Base-by-base conservation (phyloP, 2,113 vertebrate genomes). In the Archocentrus centrarchus region DNA sequence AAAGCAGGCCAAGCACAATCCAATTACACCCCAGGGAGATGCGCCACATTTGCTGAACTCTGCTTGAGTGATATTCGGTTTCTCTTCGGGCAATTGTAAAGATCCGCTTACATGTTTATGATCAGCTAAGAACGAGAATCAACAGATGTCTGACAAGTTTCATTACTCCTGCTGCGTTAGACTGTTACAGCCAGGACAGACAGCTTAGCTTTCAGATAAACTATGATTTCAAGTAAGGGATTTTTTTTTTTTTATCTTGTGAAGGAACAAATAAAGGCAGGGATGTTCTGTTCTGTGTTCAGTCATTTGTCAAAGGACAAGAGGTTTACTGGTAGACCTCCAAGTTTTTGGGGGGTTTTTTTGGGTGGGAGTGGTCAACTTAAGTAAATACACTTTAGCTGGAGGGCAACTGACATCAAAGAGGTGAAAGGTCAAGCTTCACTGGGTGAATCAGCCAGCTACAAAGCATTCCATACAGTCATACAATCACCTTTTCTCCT, bases 11-110 rank as follows among this genome's bases (percentile, higher is more conserved):
- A 55, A 84, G 90, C 87, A 91, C 85, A 92, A 90, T 83, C 86
- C 87, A 91, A 92, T 92, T 92, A 90, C 89, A 93, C 94, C 86
- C 91, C 68, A 8, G 89, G 92, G 93, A 90, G 89, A 91, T n/a
- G 37, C 41, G 68, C 61, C 68, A 18, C 90, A 92, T 93, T 91
- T 88, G 91, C 79, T 89, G 87, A 88, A 86, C 90, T 85, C 70
- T 6, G 68, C 87, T 66, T 53, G 73, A 89, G 87, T 83, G 80
- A 82, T 89, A 86, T 87, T 90, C 35, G 81, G 82, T 89, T 82
- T 86, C 87, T 84, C 79, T 86, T 81, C 1, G 50, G 80, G 55
- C 18, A 27, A 86, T 90, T 80, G 87, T 90, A 82, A 93, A 91
- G 88, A 93, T 90, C 87, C 75, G 85, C 91, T 92, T 87, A 86